Evolutionary conservation across 92 coral and sea anemone species (phyloP), one percentile per base, ranked within the genome.

Genomic region (Anthopleura xanthogrammica): DNA sequence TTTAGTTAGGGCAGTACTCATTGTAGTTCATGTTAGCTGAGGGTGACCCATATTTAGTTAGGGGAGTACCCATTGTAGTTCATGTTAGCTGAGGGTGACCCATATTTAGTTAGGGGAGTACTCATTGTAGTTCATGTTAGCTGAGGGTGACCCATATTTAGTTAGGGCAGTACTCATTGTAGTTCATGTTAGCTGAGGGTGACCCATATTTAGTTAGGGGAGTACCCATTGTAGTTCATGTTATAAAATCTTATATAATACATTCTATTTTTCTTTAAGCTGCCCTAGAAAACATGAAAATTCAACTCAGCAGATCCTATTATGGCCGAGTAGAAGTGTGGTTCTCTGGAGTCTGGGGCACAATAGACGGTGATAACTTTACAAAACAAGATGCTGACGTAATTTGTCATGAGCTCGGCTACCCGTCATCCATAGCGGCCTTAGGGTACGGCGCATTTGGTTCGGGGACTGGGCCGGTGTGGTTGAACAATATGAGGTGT

Each of bases 391-490:
- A 57, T 80, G 91, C 74, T 62, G 87, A 86, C 80, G 92, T 89
- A 60, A 71, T 89, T 11, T 89, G 92, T 74, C 87, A 80, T n/a
- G 90, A 89, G 79, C 85, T 86, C 5, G 92, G 92, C 41, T 89
- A 50, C 84, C 72, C 83, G n/a, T 64, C 76, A 77, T 82, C 89
- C 66, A n/a, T 60, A 76, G 86, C 36, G 52, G 89, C 80, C 72
- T 60, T 66, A 17, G 50, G 76, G 13, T 80, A 71, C 77, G 86
- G 89, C 14, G 81, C 80, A 29, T 89, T 84, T 83, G 90, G 92
- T 46, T 52, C 42, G 41, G 92, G 92, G 12, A 41, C 55, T 39
- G 92, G 92, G 1, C 89, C 87, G 41, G 86, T 82, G 6, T 82
- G 85, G 90, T 70, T 89, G 41, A 75, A 72, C 41, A 72, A 52